A percentile compares a stretch with the other conserved stretches of the same genome.
Conservation (phyloP, 1,140 invertebrate genomes). For the Dysdera silvatica region DNA sequence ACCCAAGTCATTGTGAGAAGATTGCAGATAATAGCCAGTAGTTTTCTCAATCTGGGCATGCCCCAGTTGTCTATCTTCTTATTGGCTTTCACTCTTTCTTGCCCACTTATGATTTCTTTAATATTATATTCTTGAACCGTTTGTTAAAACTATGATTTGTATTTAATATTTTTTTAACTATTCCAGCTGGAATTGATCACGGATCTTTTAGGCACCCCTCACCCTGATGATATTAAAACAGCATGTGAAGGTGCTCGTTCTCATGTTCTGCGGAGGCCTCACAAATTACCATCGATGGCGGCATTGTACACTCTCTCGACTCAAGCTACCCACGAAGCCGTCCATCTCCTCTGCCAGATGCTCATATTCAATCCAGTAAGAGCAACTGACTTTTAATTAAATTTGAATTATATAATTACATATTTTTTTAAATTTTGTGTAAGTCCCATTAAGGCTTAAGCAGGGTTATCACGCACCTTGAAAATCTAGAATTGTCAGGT, state of each 20-base stretch:
- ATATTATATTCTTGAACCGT: neutral
- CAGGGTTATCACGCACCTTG: too few relatives aligned
- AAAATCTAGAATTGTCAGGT: too few relatives aligned
- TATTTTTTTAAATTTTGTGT: neutral
- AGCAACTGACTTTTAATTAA: too few relatives aligned
- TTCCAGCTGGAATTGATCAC: slow-evolving; percentile 89
- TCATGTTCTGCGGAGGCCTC: slow-evolving; percentile 82
- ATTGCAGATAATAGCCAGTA: too few relatives aligned
- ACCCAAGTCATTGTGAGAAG: too few relatives aligned
- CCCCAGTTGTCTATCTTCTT: too few relatives aligned
- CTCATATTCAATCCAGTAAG: slow-evolving; percentile 93
- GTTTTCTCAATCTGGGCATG: too few relatives aligned
- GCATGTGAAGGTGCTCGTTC: slow-evolving; percentile 91
- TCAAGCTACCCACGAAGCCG: slow-evolving; percentile 92
- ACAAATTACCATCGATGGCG: slow-evolving; percentile 77
- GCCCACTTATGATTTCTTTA: neutral
- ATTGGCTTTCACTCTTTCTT: neutral
- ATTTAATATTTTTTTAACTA: slow-evolving; percentile 16
- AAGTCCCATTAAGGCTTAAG: neutral
- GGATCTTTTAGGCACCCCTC: slow-evolving; percentile 91
- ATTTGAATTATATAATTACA: neutral
- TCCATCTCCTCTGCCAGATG: slow-evolving; percentile 96
- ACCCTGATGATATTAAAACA: slow-evolving; percentile 83
- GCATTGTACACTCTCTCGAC: slow-evolving; percentile 83
- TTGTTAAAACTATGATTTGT: neutral